phyloP scores from a whole-genome alignment of 2,113 vertebrate species.

The Perca schrenkii region DNA sequence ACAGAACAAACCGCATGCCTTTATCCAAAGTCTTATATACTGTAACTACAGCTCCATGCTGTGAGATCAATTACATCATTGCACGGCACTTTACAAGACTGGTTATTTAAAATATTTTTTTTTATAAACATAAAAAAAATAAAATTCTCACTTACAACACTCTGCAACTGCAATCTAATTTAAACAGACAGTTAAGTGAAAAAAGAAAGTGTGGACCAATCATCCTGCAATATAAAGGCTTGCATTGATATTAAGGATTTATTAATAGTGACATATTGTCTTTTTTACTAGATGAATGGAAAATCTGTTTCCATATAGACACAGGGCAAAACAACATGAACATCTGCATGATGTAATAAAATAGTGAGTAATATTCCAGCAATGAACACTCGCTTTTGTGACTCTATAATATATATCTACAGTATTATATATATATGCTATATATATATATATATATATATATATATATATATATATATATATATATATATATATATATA shows the following conservation, averaged over 20 bases:
- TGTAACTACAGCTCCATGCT: not conserved
- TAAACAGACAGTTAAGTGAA: not conserved
- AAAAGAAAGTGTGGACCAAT: not conserved
- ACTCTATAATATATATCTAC: not conserved
- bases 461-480: too few species aligned
- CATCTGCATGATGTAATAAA: not conserved
- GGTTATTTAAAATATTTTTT: not conserved
- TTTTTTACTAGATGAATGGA: not conserved
- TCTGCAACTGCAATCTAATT: not conserved
- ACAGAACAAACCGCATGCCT: not conserved
- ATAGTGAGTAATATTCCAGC: not conserved
- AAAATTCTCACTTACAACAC: not conserved
- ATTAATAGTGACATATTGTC: not conserved
- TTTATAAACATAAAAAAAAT: too few species aligned
- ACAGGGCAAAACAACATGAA: too few species aligned
- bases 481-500: too few species aligned
- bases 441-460: too few species aligned
- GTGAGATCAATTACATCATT: constrained; percentile 5
- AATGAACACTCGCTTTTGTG: not conserved
- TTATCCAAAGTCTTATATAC: constrained; percentile 41
- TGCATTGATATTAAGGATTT: not conserved
- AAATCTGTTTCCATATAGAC: not conserved
- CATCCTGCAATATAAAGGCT: not conserved
- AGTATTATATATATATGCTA: too few species aligned
- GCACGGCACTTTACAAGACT: not conserved